Evolutionary conservation across 2,113 vertebrate species (phyloP).

Genomic region (Probosciger aterrimus): DNA sequence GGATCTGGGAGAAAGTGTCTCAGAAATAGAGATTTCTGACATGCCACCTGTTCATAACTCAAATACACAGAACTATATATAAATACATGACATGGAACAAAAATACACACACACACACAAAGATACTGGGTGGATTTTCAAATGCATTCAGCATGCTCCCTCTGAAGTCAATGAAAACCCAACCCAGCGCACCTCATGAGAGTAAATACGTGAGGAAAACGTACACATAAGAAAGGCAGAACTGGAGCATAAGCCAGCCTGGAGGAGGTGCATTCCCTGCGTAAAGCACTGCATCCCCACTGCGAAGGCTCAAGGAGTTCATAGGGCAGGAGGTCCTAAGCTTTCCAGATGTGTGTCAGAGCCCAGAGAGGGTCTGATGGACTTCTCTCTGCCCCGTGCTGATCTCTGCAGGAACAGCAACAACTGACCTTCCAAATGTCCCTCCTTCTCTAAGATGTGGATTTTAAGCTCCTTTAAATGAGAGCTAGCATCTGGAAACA

Average conservation of each 20-base stretch:
- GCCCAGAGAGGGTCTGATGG: constrained; percentile 17
- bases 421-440: constrained; percentile 41
- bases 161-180: constrained; percentile 44
- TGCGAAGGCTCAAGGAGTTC: not conserved
- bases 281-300: not conserved
- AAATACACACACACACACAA: constrained; percentile 31
- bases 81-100: constrained; percentile 51
- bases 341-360: constrained; percentile 42
- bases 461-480: constrained; percentile 42
- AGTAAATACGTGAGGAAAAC: constrained; percentile 24
- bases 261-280: not conserved
- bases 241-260: not conserved
- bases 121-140: constrained; percentile 27
- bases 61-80: constrained; percentile 52
- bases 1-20: constrained; percentile 18
- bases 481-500: constrained; percentile 47
- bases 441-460: constrained; percentile 10
- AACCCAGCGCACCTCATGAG: not conserved
- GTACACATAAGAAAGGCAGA: not conserved
- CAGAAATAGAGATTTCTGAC: constrained; percentile 43
- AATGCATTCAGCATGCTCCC: not conserved
- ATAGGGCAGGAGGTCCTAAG: constrained; percentile 6
- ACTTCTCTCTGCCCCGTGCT: constrained; percentile 9
- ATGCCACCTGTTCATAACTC: constrained; percentile 52
- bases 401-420: constrained; percentile 43